Percentiles rank a stretch among this genome's conserved stretches.
phyloP scores from a whole-genome alignment of 2,888 invertebrate species.

The Cetonia aurata region DNA sequence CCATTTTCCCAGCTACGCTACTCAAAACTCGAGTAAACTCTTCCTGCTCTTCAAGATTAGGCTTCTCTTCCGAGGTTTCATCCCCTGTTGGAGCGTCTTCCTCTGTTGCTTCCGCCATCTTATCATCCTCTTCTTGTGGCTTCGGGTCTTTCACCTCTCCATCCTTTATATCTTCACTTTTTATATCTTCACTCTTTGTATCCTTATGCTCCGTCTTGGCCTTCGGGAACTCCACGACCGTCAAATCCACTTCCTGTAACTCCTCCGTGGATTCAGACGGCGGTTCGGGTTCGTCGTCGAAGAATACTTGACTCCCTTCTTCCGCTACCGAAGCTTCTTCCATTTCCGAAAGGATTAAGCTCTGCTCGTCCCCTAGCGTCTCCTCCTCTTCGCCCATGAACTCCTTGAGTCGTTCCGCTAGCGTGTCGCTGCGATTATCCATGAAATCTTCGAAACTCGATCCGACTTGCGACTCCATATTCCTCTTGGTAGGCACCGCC shows the following conservation, averaged over 20 bases:
- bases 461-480: conserved; percentile 58
- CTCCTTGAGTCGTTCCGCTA: conserved; percentile 31
- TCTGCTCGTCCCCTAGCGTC: conserved; percentile 56
- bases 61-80: too few relatives aligned
- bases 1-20: too few relatives aligned
- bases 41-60: too few relatives aligned
- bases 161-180: not conserved
- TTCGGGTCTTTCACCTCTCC: conserved; percentile 4
- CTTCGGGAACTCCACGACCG: conserved; percentile 26
- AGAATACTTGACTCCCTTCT: conserved; percentile 63
- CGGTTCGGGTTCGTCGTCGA: conserved; percentile 59
- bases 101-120: too few relatives aligned
- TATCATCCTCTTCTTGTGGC: too few relatives aligned
- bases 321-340: conserved; percentile 53
- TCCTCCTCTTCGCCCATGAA: conserved; percentile 56
- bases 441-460: conserved; percentile 56
- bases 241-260: conserved; percentile 63
- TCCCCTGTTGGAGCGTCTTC: too few relatives aligned
- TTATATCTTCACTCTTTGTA: not conserved
- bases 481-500: conserved; percentile 56
- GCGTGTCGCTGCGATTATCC: conserved; percentile 14
- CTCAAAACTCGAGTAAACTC: too few relatives aligned
- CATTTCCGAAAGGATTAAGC: conserved; percentile 61
- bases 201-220: not conserved
- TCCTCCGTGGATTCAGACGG: conserved; percentile 31